Percentiles rank a stretch among this genome's conserved stretches.
These are phyloP conservation scores for Noctilio leporinus DNA, from an alignment of 2,113 vertebrate genomes.

Conservation along the genomic window DNA sequence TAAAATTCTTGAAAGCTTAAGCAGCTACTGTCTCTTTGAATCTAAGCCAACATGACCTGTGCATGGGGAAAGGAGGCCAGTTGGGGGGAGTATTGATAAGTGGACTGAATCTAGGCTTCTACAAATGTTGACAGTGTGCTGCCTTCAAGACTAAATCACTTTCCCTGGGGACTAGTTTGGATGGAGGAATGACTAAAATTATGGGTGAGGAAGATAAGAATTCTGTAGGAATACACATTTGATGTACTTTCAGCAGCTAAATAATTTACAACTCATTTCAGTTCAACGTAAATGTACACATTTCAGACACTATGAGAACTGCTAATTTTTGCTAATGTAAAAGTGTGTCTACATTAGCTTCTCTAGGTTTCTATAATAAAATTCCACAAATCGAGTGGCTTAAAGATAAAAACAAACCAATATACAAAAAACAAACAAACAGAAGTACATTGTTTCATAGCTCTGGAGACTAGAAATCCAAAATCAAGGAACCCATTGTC, in stretches of 20 bases:
- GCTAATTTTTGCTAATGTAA: background rate
- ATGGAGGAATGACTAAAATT: background rate
- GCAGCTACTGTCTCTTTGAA: background rate
- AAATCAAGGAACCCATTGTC: background rate
- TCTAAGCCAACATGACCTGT: background rate
- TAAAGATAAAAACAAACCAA: background rate
- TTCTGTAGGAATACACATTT: background rate
- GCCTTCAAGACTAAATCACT: background rate
- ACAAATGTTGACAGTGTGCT: background rate
- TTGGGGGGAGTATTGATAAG: background rate
- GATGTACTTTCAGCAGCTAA: background rate
- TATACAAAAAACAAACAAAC: background rate
- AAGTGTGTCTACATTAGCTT: background rate
- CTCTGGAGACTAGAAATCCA: background rate
- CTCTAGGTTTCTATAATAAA: background rate
- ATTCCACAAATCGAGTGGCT: background rate
- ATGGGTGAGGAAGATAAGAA: background rate
- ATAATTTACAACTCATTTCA: background rate
- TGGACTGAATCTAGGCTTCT: too few relatives aligned
- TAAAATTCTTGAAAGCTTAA: background rate
- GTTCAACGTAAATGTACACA: background rate
- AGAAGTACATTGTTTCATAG: background rate
- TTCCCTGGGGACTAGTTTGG: rapidly evolving
- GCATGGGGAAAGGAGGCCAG: rapidly evolving
- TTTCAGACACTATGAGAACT: background rate